phyloP scores from a whole-genome alignment of 2,113 vertebrate genomes.

The Geothlypis trichas region DNA sequence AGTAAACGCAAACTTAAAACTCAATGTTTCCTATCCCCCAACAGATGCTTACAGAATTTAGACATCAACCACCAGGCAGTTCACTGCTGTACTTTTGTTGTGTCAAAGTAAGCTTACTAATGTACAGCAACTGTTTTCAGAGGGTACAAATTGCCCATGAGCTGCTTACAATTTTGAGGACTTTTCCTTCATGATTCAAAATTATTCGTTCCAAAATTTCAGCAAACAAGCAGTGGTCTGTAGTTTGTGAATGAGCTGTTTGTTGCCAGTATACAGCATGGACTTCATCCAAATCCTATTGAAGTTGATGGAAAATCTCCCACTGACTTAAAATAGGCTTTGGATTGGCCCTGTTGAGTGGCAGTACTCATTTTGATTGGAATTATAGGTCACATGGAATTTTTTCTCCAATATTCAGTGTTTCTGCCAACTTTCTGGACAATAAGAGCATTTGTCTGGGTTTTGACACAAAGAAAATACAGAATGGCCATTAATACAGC shows the following conservation, averaged over 20 bases:
- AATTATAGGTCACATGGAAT: constrained; percentile 46
- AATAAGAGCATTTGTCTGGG: constrained; percentile 53
- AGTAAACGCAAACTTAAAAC: not conserved
- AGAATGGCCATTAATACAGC: constrained; percentile 6
- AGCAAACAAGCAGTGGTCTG: constrained; percentile 58
- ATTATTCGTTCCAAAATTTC: constrained; percentile 56
- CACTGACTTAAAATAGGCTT: constrained; percentile 51
- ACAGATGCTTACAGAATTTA: not conserved
- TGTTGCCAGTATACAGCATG: constrained; percentile 35
- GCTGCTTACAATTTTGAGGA: constrained; percentile 15
- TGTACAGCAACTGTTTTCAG: not conserved
- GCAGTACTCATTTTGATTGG: constrained; percentile 36
- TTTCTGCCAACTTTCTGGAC: constrained; percentile 36
- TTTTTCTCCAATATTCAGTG: constrained; percentile 51
- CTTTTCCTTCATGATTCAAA: constrained; percentile 58
- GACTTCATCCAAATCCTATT: constrained; percentile 53
- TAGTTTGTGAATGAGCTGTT: constrained; percentile 61
- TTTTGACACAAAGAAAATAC: constrained; percentile 52
- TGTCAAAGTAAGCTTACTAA: not conserved
- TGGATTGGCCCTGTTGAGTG: constrained; percentile 27
- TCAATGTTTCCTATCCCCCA: not conserved
- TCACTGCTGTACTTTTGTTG: not conserved
- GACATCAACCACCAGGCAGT: not conserved
- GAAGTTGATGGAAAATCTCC: constrained; percentile 57
- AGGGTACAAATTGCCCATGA: not conserved